A percentile compares a stretch with the other conserved stretches of the same genome.
Conservation (phyloP, 2,888 invertebrate genomes). For the Loripinus fragilis region DNA sequence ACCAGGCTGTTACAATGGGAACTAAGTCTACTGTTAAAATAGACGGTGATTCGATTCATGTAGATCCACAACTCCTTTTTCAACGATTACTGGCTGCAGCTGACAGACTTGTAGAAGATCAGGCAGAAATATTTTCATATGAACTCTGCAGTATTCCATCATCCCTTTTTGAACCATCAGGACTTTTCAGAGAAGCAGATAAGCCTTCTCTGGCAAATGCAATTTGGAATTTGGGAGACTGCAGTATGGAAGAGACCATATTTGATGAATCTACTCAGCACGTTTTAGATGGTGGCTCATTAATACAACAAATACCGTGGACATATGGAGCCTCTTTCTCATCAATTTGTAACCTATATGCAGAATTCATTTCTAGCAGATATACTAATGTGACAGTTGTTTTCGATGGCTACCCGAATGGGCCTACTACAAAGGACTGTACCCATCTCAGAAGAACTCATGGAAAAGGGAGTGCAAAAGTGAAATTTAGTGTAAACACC, state of each 20-base stretch:
- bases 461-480: not conserved
- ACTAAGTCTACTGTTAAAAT: conserved; percentile 21
- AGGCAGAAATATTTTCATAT: conserved; percentile 3
- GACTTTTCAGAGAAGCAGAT: not conserved
- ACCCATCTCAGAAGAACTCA: conserved; percentile 13
- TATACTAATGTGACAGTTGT: conserved; percentile 20
- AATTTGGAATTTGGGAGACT: not conserved
- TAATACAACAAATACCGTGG: conserved; percentile 15
- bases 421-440: conserved; percentile 12
- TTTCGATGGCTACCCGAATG: conserved; percentile 20
- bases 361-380: not conserved
- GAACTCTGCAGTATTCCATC: conserved; percentile 13
- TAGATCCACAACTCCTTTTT: not conserved
- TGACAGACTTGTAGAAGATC: not conserved
- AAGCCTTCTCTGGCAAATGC: not conserved
- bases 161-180: not conserved
- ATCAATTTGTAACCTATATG: conserved; percentile 1
- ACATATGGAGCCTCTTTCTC: not conserved
- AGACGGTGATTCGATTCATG: conserved; percentile 19
- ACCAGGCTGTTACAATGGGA: conserved; percentile 37
- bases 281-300: conserved; percentile 23
- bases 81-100: conserved; percentile 23
- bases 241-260: conserved; percentile 14
- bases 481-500: not conserved
- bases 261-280: conserved; percentile 12